Percentiles rank a stretch among this genome's conserved stretches.
Evolutionary conservation across 2,113 vertebrate species (phyloP).

Genomic region (Natator depressus): DNA sequence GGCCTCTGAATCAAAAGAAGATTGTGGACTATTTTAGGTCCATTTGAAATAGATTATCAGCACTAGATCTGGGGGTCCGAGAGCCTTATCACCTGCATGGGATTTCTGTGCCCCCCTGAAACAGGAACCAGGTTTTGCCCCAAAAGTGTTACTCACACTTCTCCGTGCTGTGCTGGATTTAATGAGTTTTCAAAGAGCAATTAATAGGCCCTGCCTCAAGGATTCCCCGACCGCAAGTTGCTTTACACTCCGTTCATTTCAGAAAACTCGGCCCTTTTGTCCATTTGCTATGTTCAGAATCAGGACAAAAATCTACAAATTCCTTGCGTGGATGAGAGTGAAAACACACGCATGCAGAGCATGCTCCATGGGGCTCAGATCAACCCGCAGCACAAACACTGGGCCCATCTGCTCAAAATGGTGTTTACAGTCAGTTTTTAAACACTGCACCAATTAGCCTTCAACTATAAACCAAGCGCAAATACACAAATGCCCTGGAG

Average conservation of each 20-base stretch:
- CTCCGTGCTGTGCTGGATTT: neutral
- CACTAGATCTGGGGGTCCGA: neutral
- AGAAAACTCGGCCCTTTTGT: neutral
- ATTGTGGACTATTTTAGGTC: neutral
- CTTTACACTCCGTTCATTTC: accelerated
- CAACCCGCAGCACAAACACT: neutral
- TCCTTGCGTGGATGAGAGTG: neutral
- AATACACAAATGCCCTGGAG: neutral
- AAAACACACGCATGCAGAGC: neutral
- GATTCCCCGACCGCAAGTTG: neutral
- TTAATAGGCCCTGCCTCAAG: accelerated
- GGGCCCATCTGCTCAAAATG: neutral
- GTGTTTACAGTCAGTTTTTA: neutral
- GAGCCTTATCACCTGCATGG: neutral
- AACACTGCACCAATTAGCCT: neutral
- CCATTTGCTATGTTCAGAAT: neutral
- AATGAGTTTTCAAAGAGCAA: neutral
- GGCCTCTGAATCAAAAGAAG: neutral
- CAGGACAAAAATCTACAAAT: neutral
- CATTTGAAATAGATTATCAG: neutral
- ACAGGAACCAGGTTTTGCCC: neutral
- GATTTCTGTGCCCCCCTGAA: neutral
- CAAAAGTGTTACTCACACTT: neutral
- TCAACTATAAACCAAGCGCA: neutral
- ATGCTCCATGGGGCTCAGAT: neutral